Evolutionary conservation across 2,797 vertebrate genomes (phyloP).

Genomic region (Parotocinclus haroldoi): DNA sequence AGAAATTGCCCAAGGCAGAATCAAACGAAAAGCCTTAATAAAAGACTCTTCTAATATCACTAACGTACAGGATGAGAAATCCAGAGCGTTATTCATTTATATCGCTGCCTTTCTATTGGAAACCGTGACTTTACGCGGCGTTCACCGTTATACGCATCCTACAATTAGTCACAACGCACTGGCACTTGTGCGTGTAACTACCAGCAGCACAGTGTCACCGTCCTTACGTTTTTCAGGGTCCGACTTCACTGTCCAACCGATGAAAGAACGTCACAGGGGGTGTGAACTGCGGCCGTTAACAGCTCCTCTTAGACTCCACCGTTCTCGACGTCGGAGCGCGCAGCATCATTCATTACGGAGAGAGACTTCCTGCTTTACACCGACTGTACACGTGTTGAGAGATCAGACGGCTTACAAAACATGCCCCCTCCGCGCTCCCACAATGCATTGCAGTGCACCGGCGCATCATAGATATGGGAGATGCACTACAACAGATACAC

Average conservation of each 20-base stretch:
- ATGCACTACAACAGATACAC: slow-evolving; percentile 42
- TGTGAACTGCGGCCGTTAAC: slow-evolving; percentile 42
- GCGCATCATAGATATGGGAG: slow-evolving; percentile 6
- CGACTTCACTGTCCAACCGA: slow-evolving; percentile 5
- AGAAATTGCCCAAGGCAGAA: too few relatives aligned
- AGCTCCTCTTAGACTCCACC: slow-evolving; percentile 34
- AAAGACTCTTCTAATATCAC: too few relatives aligned
- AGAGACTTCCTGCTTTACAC: slow-evolving; percentile 25
- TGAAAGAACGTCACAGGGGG: slow-evolving; percentile 44
- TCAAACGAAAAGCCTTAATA: too few relatives aligned
- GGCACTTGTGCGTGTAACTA: too few relatives aligned
- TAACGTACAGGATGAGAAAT: too few relatives aligned
- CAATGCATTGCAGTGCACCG: slow-evolving; percentile 22
- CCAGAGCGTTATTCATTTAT: too few relatives aligned
- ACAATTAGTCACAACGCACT: too few relatives aligned
- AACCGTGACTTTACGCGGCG: too few relatives aligned
- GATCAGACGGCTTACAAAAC: slow-evolving; percentile 43
- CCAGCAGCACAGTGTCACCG: too few relatives aligned
- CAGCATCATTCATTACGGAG: slow-evolving; percentile 40
- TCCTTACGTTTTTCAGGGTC: too few relatives aligned
- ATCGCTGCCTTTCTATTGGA: too few relatives aligned
- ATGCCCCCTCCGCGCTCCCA: slow-evolving; percentile 35
- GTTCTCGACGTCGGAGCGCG: slow-evolving; percentile 19
- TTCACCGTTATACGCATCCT: too few relatives aligned
- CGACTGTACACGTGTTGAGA: slow-evolving; percentile 32